phyloP scores from a whole-genome alignment of 2,888 invertebrate species.

The Ceramica pisi region DNA sequence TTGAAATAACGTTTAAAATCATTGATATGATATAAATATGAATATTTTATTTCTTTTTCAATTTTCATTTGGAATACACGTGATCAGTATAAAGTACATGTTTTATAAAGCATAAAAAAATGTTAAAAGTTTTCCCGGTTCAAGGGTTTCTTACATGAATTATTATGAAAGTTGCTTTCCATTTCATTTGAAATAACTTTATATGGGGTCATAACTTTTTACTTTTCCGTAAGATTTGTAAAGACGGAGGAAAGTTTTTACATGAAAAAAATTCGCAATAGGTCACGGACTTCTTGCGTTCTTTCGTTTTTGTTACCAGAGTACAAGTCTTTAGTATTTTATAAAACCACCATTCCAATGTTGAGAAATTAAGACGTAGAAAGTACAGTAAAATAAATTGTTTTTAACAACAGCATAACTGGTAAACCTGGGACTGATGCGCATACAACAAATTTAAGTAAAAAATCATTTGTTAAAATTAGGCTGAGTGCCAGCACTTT shows the following conservation, averaged over 20 bases:
- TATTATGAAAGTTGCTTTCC: constrained; percentile 16
- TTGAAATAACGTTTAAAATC: too few species aligned
- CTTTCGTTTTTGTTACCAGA: neutral
- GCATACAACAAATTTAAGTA: too few species aligned
- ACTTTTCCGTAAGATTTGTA: constrained; percentile 7
- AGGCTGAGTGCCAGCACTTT: too few species aligned
- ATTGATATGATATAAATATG: neutral
- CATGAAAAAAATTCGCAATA: neutral
- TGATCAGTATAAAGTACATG: neutral
- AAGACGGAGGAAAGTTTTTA: neutral
- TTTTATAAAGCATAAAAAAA: neutral
- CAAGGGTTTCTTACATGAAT: constrained; percentile 22
- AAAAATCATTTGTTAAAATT: too few species aligned
- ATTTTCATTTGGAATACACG: neutral
- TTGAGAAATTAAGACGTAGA: neutral
- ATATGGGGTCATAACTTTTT: constrained; percentile 18
- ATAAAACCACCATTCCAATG: too few species aligned
- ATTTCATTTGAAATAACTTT: constrained; percentile 32
- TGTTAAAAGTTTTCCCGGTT: constrained; percentile 1
- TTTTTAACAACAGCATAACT: neutral
- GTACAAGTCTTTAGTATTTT: neutral
- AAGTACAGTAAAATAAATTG: too few species aligned
- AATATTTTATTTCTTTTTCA: neutral
- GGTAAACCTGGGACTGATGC: too few species aligned
- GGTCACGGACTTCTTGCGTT: neutral